Percentiles rank a stretch among this genome's conserved stretches.
These are phyloP conservation scores for Sebastes dallii DNA, from an alignment of 2,797 vertebrate genomes.

Conservation along the genomic window DNA sequence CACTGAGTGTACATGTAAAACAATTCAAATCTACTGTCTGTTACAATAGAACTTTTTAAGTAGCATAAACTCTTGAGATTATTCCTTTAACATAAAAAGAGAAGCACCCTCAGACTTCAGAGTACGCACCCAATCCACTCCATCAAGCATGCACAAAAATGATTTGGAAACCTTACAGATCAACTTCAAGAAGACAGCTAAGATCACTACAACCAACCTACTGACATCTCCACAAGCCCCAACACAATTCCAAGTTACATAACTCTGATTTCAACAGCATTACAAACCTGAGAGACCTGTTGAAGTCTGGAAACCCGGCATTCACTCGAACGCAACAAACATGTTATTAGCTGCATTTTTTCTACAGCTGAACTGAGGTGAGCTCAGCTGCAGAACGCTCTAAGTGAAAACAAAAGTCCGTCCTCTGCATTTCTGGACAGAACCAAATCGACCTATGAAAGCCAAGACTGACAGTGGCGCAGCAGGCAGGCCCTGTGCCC, in stretches of 20 bases:
- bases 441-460: slow-evolving; percentile 33
- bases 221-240: slow-evolving; percentile 25
- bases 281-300: slow-evolving; percentile 69
- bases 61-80: background rate
- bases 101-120: slow-evolving; percentile 2
- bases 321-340: slow-evolving; percentile 61
- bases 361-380: slow-evolving; percentile 39
- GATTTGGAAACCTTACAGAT: slow-evolving; percentile 13
- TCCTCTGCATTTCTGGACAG: slow-evolving; percentile 60
- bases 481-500: slow-evolving; percentile 12
- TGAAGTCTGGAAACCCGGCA: slow-evolving; percentile 54
- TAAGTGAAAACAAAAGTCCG: slow-evolving; percentile 32
- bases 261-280: slow-evolving; percentile 32
- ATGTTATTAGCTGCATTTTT: slow-evolving; percentile 66
- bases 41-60: background rate
- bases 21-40: background rate
- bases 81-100: slow-evolving; percentile 12
- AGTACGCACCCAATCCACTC: slow-evolving; percentile 14
- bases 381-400: slow-evolving; percentile 26
- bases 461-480: slow-evolving; percentile 10
- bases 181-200: background rate
- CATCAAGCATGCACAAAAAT: background rate
- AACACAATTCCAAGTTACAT: slow-evolving; percentile 25
- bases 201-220: background rate
- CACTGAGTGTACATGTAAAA: background rate